Evolutionary conservation across 2,888 invertebrate species (phyloP).

Genomic region (Conops quadrifasciatus): DNA sequence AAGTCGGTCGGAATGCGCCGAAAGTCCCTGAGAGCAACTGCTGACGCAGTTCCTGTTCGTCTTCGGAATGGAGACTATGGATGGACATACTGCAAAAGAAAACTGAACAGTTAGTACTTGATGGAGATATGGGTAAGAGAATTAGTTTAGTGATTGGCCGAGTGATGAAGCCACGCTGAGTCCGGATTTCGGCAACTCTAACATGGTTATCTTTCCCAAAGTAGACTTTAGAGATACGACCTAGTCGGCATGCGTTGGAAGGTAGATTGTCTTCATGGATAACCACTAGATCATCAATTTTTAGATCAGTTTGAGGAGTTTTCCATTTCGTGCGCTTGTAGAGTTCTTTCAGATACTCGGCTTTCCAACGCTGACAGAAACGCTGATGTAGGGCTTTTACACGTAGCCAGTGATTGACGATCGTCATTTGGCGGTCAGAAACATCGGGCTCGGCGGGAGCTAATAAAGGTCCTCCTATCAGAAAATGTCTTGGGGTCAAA

Average conservation of each 20-base stretch:
- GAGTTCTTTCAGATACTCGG: slow-evolving; percentile 38
- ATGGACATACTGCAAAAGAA: too few relatives aligned
- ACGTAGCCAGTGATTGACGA: too few relatives aligned
- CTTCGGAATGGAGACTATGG: too few relatives aligned
- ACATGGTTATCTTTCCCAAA: slow-evolving; percentile 22
- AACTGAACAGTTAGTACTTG: too few relatives aligned
- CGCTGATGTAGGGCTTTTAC: too few relatives aligned
- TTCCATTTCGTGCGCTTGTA: slow-evolving; percentile 40
- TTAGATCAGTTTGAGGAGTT: slow-evolving; percentile 27
- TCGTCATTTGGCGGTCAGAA: too few relatives aligned
- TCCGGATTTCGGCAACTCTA: background rate
- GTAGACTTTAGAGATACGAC: slow-evolving; percentile 31
- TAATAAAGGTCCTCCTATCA: slow-evolving; percentile 20
- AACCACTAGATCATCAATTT: slow-evolving; percentile 32
- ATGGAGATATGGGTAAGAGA: background rate
- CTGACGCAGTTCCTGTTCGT: too few relatives aligned
- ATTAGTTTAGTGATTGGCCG: background rate
- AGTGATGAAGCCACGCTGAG: background rate
- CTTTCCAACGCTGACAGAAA: background rate
- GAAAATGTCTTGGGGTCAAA: slow-evolving; percentile 30
- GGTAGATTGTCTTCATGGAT: slow-evolving; percentile 26
- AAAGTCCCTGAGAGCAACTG: too few relatives aligned
- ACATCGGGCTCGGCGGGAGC: slow-evolving; percentile 21
- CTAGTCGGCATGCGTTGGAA: slow-evolving; percentile 34
- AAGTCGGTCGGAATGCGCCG: too few relatives aligned